Percentiles rank a stretch among this genome's conserved stretches.
Evolutionary conservation across 2,113 vertebrate species (phyloP).

Genomic region (Hepsetus odoe): DNA sequence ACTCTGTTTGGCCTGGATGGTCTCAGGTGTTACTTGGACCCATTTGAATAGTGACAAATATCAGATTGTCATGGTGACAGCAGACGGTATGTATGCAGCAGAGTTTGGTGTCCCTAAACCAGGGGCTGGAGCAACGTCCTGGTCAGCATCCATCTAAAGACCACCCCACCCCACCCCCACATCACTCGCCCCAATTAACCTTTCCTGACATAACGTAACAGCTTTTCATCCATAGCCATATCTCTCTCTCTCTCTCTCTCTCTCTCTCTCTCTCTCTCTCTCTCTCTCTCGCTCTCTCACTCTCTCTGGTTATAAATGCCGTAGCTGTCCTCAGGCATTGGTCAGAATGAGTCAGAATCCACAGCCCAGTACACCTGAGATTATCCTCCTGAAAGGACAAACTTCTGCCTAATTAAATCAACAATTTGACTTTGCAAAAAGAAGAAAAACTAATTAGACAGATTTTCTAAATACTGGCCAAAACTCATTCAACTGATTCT

Average conservation of each 20-base stretch:
- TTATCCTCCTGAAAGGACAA: too few relatives aligned
- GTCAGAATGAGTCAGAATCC: conserved; percentile 15
- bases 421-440: too few relatives aligned
- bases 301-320: conserved; percentile 42
- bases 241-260: conserved; percentile 2
- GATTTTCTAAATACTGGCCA: too few relatives aligned
- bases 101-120: conserved; percentile 24
- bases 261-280: conserved; percentile 22
- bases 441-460: too few relatives aligned
- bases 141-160: conserved; percentile 34
- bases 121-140: conserved; percentile 47
- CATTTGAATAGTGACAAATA: conserved; percentile 57
- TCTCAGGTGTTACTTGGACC: conserved; percentile 29
- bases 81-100: conserved; percentile 5
- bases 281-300: conserved; percentile 1
- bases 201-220: conserved; percentile 38
- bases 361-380: neutral
- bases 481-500: too few relatives aligned
- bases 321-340: conserved; percentile 33
- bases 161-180: neutral
- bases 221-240: conserved; percentile 41
- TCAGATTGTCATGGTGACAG: conserved; percentile 33
- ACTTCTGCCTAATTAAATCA: too few relatives aligned
- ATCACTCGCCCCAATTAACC: conserved; percentile 45
- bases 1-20: conserved; percentile 28